Base-by-base conservation (phyloP, 2,888 invertebrate species). In the Tetragnatha montana region DNA sequence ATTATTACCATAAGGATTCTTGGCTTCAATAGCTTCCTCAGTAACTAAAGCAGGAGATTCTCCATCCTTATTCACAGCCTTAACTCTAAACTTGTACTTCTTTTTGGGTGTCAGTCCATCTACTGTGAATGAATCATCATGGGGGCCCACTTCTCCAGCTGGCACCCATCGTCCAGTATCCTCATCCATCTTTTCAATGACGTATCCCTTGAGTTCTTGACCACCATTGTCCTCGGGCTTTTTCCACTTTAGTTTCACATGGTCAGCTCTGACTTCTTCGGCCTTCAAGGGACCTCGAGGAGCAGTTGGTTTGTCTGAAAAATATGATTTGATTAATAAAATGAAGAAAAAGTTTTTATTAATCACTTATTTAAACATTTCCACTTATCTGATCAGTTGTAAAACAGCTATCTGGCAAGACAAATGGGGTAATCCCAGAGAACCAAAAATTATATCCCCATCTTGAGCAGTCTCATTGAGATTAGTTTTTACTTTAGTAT, bases 51-150 rank as follows among this genome's bases (percentile, higher is more conserved):
- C 98, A 92, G 98, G 98, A 1, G 98, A 98, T 94, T 98, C 98
- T 75, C 99, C 99, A 94, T 99, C 98, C 93, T 98, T 98, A 94
- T 99, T 99, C 86, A 98, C 96, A 60, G 99, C 99, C 92, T 97
- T 97, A 0, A 99, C 99, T 91, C 99, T 96, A 95, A 99, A 98
- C 94, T 98, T 98, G 94, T 99, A 99, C 93, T 98, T 97, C 94
- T 98, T 97, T 94, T 99, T 97, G 70, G 98, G 96, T 14, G 97
- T 98, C 91, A 99, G 95, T 84, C 97, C 97, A 94, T 97, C 96
- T 93, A 99, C 97, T 91, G 96, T 96, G 94, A 98, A 97, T 92
- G 95, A 95, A 88, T 95, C 96, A 91, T 96, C 96, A 92, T 96
- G 95, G 14, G 98, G 96, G 8, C 97, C 97, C 83, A 94, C 93